These are phyloP conservation scores for Cyanocitta stelleri DNA, from an alignment of 2,113 vertebrate genomes.

Conservation along the genomic window DNA sequence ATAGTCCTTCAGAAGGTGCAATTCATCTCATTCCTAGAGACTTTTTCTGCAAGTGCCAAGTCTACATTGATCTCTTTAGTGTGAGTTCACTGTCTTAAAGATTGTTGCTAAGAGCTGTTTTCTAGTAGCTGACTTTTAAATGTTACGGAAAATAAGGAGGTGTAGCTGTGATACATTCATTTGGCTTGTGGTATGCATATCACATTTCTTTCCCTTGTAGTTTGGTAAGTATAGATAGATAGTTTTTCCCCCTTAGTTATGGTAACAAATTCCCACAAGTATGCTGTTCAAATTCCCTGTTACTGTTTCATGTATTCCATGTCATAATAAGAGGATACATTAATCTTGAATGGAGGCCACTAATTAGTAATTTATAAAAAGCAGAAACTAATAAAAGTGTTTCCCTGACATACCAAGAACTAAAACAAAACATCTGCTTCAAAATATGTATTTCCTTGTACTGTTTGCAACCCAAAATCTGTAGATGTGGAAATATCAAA, in stretches of 20 bases:
- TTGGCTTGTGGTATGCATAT: not conserved
- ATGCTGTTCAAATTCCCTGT: not conserved
- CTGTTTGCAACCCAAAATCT: not conserved
- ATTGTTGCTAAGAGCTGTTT: not conserved
- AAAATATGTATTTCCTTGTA: not conserved
- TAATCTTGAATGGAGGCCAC: not conserved
- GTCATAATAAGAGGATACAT: not conserved
- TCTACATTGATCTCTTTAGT: not conserved
- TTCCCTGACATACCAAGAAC: not conserved
- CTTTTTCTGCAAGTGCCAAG: not conserved
- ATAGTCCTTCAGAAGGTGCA: not conserved
- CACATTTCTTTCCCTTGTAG: not conserved
- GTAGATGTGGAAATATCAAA: not conserved
- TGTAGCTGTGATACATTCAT: not conserved
- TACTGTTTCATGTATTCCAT: not conserved
- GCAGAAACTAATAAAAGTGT: not conserved
- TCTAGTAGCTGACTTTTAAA: not conserved
- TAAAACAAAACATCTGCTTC: not conserved
- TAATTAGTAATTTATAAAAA: not conserved
- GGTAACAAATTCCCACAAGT: not conserved
- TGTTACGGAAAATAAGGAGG: not conserved
- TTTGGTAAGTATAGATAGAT: slow-evolving; percentile 13
- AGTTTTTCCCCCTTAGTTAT: not conserved
- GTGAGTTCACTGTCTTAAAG: not conserved
- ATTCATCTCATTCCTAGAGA: not conserved